These are phyloP conservation scores for Pangasius krempfi DNA, from an alignment of 2,797 vertebrate species.

Conservation along the genomic window DNA sequence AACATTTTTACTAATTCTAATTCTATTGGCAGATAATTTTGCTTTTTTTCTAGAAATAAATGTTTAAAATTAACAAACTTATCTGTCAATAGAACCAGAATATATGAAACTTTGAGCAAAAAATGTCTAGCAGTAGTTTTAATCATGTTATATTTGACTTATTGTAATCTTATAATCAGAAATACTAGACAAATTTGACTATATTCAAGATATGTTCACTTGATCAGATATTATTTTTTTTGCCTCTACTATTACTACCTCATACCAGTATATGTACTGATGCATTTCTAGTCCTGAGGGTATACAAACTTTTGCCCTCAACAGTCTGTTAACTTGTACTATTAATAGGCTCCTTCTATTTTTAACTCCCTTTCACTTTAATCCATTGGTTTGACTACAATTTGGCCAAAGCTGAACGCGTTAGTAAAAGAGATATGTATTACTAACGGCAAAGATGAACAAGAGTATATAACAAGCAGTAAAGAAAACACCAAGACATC, in stretches of 20 bases:
- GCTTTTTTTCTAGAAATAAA: not conserved
- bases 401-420: not conserved
- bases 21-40: not conserved
- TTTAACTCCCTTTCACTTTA: not conserved
- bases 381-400: not conserved
- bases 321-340: not conserved
- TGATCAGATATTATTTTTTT: not conserved
- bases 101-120: not conserved
- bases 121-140: not conserved
- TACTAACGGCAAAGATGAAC: not conserved
- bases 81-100: not conserved
- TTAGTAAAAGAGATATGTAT: not conserved
- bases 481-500: not conserved
- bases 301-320: not conserved
- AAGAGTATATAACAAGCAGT: not conserved
- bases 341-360: not conserved
- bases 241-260: not conserved
- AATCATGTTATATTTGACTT: not conserved
- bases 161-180: not conserved
- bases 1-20: not conserved
- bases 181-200: not conserved
- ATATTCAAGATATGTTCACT: not conserved
- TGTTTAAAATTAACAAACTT: not conserved
- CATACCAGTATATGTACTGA: not conserved
- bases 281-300: not conserved